Base-by-base conservation (phyloP, 1,140 invertebrate species). In the Drosophila jambulina region DNA sequence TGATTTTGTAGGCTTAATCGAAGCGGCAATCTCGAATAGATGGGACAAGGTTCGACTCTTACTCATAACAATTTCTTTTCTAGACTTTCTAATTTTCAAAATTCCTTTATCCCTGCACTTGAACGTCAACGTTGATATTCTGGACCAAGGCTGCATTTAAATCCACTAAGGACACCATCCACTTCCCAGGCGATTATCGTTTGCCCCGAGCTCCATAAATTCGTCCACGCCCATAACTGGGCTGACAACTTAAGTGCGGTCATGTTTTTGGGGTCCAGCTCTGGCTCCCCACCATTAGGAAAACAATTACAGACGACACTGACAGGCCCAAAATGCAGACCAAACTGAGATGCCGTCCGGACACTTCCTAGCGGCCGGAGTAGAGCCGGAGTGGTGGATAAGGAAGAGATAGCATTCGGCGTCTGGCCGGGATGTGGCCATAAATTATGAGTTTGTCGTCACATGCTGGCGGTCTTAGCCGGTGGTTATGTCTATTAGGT, bases 371-470 rank as follows among this genome's bases (percentile, higher is more conserved):
- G 23, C 23, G 21, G 21, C 21, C n/a, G 51, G 6, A 51, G 46
- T 56, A 29, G 10, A n/a, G 61, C 2, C 27, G 27, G 19, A 43
- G 53, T 54, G 17, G 21, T 23, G 57, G 34, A 34, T 27, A 63
- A 59, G 63, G 64, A 56, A 57, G 82, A 83, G 81, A 83, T 83
- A 83, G 60, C 81, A 80, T 67, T 84, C 64, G 60, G 71, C 81
- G 81, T 71, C 58, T 78, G 76, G 67, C 54, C 70, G 70, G 77
- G 69, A 78, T 75, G 53, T 78, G 82, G 82, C 53, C 82, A 84
- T 84, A 84, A 84, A 84, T 84, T 81, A 84, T 82, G 62, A 85
- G 79, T 85, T 85, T 85, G 82, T 84, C 82, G 82, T 84, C 82
- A 74, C 70, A 74, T 74, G 82, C 82, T 78, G 82, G 67, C 72